Conservation (phyloP, 2,113 vertebrate species). For the Carassius auratus region DNA sequence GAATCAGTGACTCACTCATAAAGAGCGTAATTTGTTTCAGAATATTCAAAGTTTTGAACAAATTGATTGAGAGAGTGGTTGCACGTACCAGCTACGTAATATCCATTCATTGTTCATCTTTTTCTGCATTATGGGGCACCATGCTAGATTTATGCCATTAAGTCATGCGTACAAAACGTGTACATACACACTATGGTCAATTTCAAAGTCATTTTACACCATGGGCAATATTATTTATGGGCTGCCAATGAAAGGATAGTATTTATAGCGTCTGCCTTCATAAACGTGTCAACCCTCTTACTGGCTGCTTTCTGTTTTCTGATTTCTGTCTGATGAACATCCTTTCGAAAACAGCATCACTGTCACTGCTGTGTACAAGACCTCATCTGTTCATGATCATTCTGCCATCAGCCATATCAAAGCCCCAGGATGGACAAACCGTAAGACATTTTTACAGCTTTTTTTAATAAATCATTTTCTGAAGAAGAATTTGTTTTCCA, state of each 20-base stretch:
- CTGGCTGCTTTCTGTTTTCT: conserved; percentile 28
- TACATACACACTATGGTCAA: conserved; percentile 63
- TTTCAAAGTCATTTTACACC: conserved; percentile 67
- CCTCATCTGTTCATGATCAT: background rate
- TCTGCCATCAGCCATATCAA: background rate
- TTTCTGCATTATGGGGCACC: conserved; percentile 60
- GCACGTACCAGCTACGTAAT: conserved; percentile 60
- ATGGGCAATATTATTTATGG: conserved; percentile 71
- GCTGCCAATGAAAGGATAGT: conserved; percentile 60
- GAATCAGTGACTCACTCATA: background rate
- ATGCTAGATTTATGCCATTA: conserved; percentile 56
- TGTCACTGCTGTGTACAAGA: conserved; percentile 15
- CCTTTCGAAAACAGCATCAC: conserved; percentile 44
- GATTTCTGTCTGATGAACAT: conserved; percentile 59
- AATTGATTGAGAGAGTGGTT: conserved; percentile 52
- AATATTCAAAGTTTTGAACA: background rate
- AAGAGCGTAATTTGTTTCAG: background rate
- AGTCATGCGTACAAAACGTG: conserved; percentile 62
- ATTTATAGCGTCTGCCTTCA: conserved; percentile 72
- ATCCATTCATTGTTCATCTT: conserved; percentile 69
- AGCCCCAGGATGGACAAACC: background rate
- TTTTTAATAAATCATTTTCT: background rate
- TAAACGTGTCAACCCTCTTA: conserved; percentile 64
- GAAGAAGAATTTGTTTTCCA: background rate
- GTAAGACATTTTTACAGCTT: background rate